Percentiles rank a stretch among this genome's conserved stretches.
Conservation (phyloP, 2,797 vertebrate genomes). For the Schizothorax lantsangensis region DNA sequence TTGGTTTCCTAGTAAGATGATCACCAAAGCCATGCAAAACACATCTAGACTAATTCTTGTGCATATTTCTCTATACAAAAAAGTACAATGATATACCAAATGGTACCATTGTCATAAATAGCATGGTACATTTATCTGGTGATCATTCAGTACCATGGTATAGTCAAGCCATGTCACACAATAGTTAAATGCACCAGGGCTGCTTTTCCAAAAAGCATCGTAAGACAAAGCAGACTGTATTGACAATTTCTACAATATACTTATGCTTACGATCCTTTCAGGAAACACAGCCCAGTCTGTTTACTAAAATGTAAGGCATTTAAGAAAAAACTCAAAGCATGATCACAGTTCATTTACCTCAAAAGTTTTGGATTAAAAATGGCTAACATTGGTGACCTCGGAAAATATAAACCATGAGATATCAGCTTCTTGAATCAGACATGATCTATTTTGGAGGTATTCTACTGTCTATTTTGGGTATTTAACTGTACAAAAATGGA, state of each 20-base stretch:
- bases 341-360: background rate
- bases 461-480: background rate
- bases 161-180: background rate
- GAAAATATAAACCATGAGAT: background rate
- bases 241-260: background rate
- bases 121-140: background rate
- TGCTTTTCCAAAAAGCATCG: background rate
- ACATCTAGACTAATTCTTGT: background rate
- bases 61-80: background rate
- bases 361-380: background rate
- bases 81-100: background rate
- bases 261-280: background rate
- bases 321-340: background rate
- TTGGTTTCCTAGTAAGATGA: background rate
- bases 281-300: background rate
- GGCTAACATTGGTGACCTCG: background rate
- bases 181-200: background rate
- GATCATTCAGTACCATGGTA: background rate
- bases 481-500: slow-evolving; percentile 3
- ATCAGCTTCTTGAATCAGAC: background rate
- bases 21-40: background rate
- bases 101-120: background rate
- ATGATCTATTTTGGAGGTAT: background rate
- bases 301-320: background rate
- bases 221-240: background rate